Percentiles rank a stretch among this genome's conserved stretches.
These are phyloP conservation scores for Zaprionus taronus DNA, from an alignment of 1,140 invertebrate genomes.

Conservation along the genomic window DNA sequence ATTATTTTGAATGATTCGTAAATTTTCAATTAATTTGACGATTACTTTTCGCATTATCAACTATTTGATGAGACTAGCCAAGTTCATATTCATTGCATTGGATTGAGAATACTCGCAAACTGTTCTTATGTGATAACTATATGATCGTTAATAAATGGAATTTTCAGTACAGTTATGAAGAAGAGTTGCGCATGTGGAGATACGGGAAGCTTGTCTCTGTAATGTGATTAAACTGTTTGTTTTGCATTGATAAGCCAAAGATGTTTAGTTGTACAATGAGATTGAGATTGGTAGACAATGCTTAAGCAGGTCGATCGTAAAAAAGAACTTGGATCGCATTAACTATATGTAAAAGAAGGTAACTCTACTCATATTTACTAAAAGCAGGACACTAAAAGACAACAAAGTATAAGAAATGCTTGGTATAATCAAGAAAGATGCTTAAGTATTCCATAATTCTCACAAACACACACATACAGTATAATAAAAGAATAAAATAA, in stretches of 20 bases:
- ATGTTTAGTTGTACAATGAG: slow-evolving; percentile 5
- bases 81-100: slow-evolving; percentile 39
- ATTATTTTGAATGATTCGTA: slow-evolving; percentile 61
- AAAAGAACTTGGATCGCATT: not conserved
- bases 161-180: not conserved
- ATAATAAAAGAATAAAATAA: not conserved
- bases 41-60: slow-evolving; percentile 10
- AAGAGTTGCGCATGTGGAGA: not conserved
- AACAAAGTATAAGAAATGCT: not conserved
- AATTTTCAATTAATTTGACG: slow-evolving; percentile 31
- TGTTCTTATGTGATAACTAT: not conserved
- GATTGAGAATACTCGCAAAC: not conserved
- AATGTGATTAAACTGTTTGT: not conserved
- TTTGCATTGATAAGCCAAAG: not conserved
- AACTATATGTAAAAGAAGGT: not conserved
- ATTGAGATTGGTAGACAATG: not conserved
- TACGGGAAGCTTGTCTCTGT: not conserved
- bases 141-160: not conserved
- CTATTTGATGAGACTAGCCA: slow-evolving; percentile 43
- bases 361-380: not conserved
- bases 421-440: not conserved
- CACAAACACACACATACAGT: not conserved
- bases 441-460: not conserved
- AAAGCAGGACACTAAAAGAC: not conserved
- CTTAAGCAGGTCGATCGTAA: not conserved